Evolutionary conservation across 2,797 vertebrate genomes (phyloP), one percentile per base, ranked within the genome.

Genomic region (Cuculus canorus): DNA sequence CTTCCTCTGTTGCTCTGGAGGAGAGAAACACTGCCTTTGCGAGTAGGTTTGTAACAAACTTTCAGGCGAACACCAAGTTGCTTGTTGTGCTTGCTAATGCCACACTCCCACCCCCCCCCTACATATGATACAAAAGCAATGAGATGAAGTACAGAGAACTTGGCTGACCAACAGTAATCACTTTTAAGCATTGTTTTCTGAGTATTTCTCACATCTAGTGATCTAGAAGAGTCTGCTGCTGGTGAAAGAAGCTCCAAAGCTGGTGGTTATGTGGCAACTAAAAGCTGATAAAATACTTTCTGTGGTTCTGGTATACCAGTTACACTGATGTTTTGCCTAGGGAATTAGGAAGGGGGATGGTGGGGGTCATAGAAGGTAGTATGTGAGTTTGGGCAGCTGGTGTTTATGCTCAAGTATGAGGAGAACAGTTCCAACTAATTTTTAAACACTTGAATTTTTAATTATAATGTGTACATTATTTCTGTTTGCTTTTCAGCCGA

Each of bases 401-500:
- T 91, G n/a, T 88, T 81, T 93, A 11, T 82, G 52, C 53, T 88
- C 1, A 2, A 80, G 47, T 32, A 10, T 4, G 22, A 90, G 52
- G 28, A 48, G 79, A 86, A 37, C 69, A 81, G 47, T 86, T 92
- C 80, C 90, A 90, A 94, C 81, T 95, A 70, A 86, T 41, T 90
- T 94, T 66, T 60, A 79, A 90, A 59, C 80, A 19, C 54, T 86
- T 32, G 8, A 21, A 19, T 71, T 72, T 90, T 91, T 88, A 94
- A 86, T 93, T 92, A 47, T 30, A 18, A 45, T 1, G 8, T 57
- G 64, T 39, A 5, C 3, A 24, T 77, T 95, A 1, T 75, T 78
- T 81, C 72, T 92, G 48, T 87, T 76, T 94, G 90, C 87, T 85
- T 39, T 88, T 56, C 64, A 60, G 75, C 64, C 32, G 80, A 23